A percentile compares a stretch with the other conserved stretches of the same genome.
Evolutionary conservation across 2,797 vertebrate genomes (phyloP).

Genomic region (Anabas testudineus): DNA sequence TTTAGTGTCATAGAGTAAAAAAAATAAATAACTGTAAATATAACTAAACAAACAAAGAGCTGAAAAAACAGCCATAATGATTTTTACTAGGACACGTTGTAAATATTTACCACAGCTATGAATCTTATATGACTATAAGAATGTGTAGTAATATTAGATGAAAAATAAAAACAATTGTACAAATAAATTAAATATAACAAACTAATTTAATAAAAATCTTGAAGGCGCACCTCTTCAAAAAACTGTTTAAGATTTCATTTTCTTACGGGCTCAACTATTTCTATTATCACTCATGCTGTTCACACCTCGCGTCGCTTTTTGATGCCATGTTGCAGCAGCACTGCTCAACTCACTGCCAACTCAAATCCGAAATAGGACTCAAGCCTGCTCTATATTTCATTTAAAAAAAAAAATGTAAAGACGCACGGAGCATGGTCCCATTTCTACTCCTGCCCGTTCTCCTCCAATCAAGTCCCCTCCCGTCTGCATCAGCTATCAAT

Average conservation of each 20-base stretch:
- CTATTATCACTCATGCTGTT: conserved; percentile 4
- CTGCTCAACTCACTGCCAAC: conserved; percentile 30
- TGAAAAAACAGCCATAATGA: neutral
- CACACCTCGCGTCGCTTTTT: conserved; percentile 20
- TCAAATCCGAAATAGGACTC: conserved; percentile 16
- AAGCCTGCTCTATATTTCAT: conserved; percentile 1
- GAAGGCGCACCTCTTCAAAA: neutral
- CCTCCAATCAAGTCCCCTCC: conserved; percentile 54
- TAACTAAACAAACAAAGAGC: neutral
- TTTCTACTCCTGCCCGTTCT: conserved; percentile 15
- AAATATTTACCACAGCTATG: conserved; percentile 1
- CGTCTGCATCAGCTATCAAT: conserved; percentile 51
- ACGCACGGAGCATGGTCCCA: conserved; percentile 20
- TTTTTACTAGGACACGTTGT: neutral
- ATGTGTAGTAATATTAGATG: neutral
- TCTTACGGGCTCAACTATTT: neutral
- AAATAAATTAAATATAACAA: neutral
- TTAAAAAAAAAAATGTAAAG: conserved; percentile 12
- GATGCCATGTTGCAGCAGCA: conserved; percentile 47
- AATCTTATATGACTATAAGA: neutral
- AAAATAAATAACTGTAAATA: neutral
- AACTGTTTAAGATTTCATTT: neutral
- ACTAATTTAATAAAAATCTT: neutral
- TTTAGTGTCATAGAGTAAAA: neutral
- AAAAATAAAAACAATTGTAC: neutral